A percentile compares a stretch with the other conserved stretches of the same genome.
These are phyloP conservation scores for Pseudobourletiella spinata DNA, from an alignment of 1,140 invertebrate species.

Conservation along the genomic window DNA sequence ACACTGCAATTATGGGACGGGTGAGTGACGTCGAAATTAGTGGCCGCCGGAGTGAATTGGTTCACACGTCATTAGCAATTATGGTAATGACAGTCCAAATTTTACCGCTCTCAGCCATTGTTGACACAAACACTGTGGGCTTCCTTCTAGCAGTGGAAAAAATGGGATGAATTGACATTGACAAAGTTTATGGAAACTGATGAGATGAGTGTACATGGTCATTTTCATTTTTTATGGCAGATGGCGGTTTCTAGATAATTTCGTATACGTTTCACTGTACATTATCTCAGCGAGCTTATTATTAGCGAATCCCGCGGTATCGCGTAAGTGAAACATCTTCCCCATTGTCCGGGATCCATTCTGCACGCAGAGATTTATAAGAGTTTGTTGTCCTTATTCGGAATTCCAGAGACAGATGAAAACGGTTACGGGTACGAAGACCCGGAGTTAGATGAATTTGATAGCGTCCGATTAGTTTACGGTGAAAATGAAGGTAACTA, in stretches of 20 bases:
- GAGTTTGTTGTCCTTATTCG: background rate
- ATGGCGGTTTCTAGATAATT: slow-evolving; percentile 9
- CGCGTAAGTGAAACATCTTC: background rate
- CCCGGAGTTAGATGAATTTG: slow-evolving; percentile 32
- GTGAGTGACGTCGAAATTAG: no score
- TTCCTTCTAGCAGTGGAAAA: background rate
- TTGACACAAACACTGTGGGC: background rate
- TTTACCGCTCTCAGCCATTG: background rate
- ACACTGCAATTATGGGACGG: no score
- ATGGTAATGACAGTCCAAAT: no score
- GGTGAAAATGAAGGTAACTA: slow-evolving; percentile 29
- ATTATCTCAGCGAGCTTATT: slow-evolving; percentile 12
- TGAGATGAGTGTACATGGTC: background rate
- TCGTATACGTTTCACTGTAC: slow-evolving; percentile 6
- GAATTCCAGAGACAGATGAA: slow-evolving; percentile 15
- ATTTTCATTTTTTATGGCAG: slow-evolving; percentile 5
- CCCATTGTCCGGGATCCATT: background rate
- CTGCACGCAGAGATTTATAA: background rate
- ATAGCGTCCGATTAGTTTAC: slow-evolving; percentile 35
- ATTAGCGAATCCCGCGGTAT: background rate
- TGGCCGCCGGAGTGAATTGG: no score
- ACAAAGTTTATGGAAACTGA: background rate
- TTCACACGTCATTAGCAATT: no score
- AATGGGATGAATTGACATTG: background rate
- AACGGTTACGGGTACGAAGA: slow-evolving; percentile 30